Evolutionary conservation across 2,888 invertebrate species (phyloP).

Genomic region (Leucozona laternaria): DNA sequence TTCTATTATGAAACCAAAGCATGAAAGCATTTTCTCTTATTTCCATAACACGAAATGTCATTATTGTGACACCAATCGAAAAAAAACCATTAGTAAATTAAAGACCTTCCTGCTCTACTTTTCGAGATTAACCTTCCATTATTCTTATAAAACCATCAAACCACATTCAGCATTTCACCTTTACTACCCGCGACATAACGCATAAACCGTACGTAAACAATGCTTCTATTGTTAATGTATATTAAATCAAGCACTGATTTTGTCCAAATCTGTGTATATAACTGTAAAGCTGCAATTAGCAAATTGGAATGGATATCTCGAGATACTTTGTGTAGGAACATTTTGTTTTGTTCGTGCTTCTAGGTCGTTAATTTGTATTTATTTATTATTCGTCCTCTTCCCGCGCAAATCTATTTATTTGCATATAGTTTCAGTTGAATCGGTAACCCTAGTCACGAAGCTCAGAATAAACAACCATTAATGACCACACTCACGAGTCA

Average conservation of each 20-base stretch:
- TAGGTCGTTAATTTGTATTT: slow-evolving; percentile 14
- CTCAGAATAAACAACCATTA: slow-evolving; percentile 41
- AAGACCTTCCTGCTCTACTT: too few species aligned
- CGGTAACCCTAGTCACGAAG: slow-evolving; percentile 71
- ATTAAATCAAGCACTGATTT: background rate
- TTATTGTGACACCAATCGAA: too few species aligned
- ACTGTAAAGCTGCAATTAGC: slow-evolving; percentile 1
- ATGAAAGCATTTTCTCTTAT: too few species aligned
- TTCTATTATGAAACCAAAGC: too few species aligned
- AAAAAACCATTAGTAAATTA: too few species aligned
- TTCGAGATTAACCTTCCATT: background rate
- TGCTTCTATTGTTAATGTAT: background rate
- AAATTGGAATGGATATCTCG: slow-evolving; percentile 12
- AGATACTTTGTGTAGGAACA: background rate
- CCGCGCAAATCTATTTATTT: slow-evolving; percentile 14
- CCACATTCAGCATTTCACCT: background rate
- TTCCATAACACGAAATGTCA: too few species aligned
- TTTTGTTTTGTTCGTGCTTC: slow-evolving; percentile 8
- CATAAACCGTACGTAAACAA: background rate
- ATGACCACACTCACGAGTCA: slow-evolving; percentile 55
- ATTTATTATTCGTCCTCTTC: background rate
- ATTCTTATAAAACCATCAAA: background rate
- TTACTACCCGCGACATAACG: background rate
- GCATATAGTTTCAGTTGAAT: slow-evolving; percentile 44
- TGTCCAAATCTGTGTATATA: background rate